A percentile compares a stretch with the other conserved stretches of the same genome.
Conservation (phyloP, 2,113 vertebrate genomes). For the Entomyzon cyanotis region DNA sequence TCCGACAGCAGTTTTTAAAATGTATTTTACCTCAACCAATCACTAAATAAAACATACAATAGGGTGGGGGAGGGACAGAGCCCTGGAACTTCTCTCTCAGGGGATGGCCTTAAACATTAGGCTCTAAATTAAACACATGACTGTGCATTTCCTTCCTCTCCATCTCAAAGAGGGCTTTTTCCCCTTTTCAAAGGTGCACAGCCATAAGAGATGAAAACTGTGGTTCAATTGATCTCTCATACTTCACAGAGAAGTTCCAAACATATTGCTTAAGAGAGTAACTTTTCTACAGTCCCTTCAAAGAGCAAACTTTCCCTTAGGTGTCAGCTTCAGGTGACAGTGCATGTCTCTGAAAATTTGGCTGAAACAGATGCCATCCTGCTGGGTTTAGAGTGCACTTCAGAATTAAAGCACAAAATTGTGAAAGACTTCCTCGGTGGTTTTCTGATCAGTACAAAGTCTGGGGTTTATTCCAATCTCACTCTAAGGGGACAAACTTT, state of each 20-base stretch:
- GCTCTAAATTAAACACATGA: neutral
- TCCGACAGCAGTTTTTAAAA: neutral
- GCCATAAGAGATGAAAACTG: neutral
- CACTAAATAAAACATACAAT: neutral
- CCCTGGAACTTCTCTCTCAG: neutral
- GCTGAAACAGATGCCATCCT: neutral
- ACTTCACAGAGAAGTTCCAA: neutral
- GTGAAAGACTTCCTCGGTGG: neutral
- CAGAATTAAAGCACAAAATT: neutral
- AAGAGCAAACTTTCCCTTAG: neutral
- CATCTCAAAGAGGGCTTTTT: neutral
- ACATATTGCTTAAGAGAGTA: neutral
- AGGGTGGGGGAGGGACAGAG: neutral
- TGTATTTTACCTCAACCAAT: neutral
- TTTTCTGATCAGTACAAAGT: neutral
- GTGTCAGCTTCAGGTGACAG: neutral
- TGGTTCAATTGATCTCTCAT: neutral
- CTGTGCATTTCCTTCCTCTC: neutral
- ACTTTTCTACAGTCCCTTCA: neutral
- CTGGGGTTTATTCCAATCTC: neutral
- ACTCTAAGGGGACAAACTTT: neutral
- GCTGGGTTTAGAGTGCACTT: neutral
- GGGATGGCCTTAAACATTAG: neutral
- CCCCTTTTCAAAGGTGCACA: neutral
- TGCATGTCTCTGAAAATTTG: neutral